These are phyloP conservation scores for Danio aesculapii DNA, from an alignment of 2,797 vertebrate species.

Conservation along the genomic window DNA sequence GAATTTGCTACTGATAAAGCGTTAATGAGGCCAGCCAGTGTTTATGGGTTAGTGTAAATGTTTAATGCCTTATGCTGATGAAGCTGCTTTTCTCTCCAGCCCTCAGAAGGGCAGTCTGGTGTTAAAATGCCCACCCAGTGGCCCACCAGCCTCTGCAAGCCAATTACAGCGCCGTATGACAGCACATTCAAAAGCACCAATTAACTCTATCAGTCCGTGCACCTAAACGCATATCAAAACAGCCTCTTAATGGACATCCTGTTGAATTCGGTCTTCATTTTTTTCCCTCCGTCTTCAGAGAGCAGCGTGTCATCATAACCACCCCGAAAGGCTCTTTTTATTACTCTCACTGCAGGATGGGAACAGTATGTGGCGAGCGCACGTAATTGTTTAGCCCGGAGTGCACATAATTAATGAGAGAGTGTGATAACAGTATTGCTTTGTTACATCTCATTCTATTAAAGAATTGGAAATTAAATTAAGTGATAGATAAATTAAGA, in stretches of 20 bases:
- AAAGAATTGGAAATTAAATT: constrained; percentile 65
- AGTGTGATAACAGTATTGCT: constrained; percentile 69
- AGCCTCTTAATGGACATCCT: constrained; percentile 69
- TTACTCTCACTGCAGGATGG: constrained; percentile 63
- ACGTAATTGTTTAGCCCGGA: constrained; percentile 72
- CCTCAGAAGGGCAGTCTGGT: constrained; percentile 57
- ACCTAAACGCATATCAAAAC: constrained; percentile 54
- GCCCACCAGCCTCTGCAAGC: constrained; percentile 66
- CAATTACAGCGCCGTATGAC: constrained; percentile 80
- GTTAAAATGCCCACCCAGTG: constrained; percentile 54
- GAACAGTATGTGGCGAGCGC: constrained; percentile 63
- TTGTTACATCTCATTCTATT: constrained; percentile 68
- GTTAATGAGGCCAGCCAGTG: constrained; percentile 64
- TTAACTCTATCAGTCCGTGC: constrained; percentile 72
- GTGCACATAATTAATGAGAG: constrained; percentile 73
- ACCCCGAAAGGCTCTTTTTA: constrained; percentile 70
- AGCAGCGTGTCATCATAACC: constrained; percentile 67
- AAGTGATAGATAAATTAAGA: constrained; percentile 56
- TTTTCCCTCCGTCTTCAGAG: constrained; percentile 60
- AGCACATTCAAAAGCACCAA: constrained; percentile 76
- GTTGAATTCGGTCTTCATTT: constrained; percentile 56
- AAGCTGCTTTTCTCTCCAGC: constrained; percentile 52
- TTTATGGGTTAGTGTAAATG: constrained; percentile 84
- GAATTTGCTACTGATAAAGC: constrained; percentile 57
- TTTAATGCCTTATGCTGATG: constrained; percentile 81